Evolutionary conservation across 2,888 invertebrate species (phyloP), one percentile per base, ranked within the genome.

Genomic region (Thecophora atra): DNA sequence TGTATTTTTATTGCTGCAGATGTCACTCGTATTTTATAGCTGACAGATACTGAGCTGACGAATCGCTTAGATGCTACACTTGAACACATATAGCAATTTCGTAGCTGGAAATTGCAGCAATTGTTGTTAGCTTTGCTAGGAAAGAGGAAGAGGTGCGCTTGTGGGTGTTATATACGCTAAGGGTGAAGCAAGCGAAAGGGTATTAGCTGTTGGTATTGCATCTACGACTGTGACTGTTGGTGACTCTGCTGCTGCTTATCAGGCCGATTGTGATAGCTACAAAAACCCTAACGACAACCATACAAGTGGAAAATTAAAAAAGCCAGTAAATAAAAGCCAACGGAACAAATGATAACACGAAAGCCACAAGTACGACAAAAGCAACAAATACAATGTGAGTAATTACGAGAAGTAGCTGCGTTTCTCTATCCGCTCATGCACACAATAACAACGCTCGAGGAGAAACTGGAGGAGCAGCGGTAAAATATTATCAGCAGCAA

Each of bases 161-260:
- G n/a, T n/a, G n/a, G n/a, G n/a, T n/a, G n/a, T n/a, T n/a, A n/a
- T n/a, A n/a, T n/a, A n/a, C n/a, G n/a, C n/a, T n/a, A n/a, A n/a
- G n/a, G n/a, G n/a, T n/a, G n/a, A n/a, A n/a, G n/a, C n/a, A n/a
- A n/a, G n/a, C n/a, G n/a, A n/a, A n/a, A n/a, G n/a, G n/a, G n/a
- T n/a, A n/a, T n/a, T n/a, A n/a, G n/a, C n/a, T 52, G 66, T n/a
- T 67, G 66, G 7, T 37, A 56, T 7, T 64, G 19, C 13, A 3
- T 44, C 19, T 30, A n/a, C 17, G 37, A 42, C 15, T 26, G 30
- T 60, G 21, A 30, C 19, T 60, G 56, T 37, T 72, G 72, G 69
- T 72, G 72, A 64, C 64, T 62, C 63, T 64, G 68, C 69, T n/a
- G n/a, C n/a, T 72, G 21, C 64, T 72, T 72, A 69, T 69, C 72